Base-by-base conservation (phyloP, 2,888 invertebrate species). In the Opisthograptis luteolata region DNA sequence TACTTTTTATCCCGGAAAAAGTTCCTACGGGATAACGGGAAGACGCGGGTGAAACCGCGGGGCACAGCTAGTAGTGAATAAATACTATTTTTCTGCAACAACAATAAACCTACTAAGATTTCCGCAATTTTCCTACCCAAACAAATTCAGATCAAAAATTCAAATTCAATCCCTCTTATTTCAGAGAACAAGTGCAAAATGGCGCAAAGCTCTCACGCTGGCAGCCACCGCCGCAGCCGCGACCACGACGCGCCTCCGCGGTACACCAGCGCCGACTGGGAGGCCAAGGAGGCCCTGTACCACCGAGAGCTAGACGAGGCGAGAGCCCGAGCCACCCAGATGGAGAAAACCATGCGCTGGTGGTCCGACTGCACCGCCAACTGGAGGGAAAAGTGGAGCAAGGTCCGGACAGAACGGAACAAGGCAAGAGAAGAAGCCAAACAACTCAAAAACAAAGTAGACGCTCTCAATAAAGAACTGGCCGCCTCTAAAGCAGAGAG, bases 331-430 rank as follows among this genome's bases (percentile, higher is more conserved):
- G 98, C 98, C 9, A 96, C 98, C 0, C 99, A 99, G 85, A 99
- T 99, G 99, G 99, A 99, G 81, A 99, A 99, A 84, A 99, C 99
- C 0, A 99, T 99, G 98, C 92, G 98, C 50, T 99, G 99, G 99
- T 99, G 99, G 99, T 98, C 98, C 0, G 99, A 99, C 79, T 99
- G 99, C 80, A 99, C 99, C 0, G 97, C 98, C 95, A 99, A 98
- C 96, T 40, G 99, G 99, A 82, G 89, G 94, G 98, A 92, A 93
- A 99, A 99, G 76, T 99, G 99, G 99, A 96, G 96, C 81, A 98
- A 98, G 88, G 96, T 66, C 24, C 93, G 98, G 43, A 97, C 95
- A 76, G 99, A 99, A 87, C 92, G 98, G 14, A 99, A 99, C 79
- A 96, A 96, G 75, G 95, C 98, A 0, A 91, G 98, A 25, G 98